phyloP scores from a whole-genome alignment of 2,888 invertebrate genomes.

The Pseudolycoriella hygida region DNA sequence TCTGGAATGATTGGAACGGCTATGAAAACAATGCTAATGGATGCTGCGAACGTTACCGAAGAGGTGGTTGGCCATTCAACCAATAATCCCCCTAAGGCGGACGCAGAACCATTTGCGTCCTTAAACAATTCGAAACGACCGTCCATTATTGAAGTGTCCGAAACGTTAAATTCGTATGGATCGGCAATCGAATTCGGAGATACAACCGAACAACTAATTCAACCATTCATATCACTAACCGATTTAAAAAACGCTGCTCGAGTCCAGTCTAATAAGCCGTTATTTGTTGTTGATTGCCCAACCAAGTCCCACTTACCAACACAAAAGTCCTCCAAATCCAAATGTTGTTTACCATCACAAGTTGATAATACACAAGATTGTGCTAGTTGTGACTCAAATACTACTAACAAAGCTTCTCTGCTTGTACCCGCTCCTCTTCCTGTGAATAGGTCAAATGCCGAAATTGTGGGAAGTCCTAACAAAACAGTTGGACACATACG shows the following conservation, averaged over 20 bases:
- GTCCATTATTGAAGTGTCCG: not conserved
- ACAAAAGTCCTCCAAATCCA: not conserved
- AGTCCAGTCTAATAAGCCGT: not conserved
- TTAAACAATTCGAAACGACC: not conserved
- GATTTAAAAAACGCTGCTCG: not conserved
- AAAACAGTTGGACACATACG: conserved; percentile 28
- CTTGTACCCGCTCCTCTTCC: conserved; percentile 27
- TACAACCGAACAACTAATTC: not conserved
- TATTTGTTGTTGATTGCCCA: not conserved
- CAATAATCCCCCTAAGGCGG: not conserved
- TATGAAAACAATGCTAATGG: conserved; percentile 37
- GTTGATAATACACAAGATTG: not conserved
- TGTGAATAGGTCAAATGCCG: conserved; percentile 10
- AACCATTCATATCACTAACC: not conserved
- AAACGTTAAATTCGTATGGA: not conserved
- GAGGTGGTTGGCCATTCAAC: conserved; percentile 8
- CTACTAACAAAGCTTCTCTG: conserved; percentile 26
- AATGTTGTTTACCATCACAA: not conserved
- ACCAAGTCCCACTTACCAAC: not conserved
- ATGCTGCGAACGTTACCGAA: conserved; percentile 30
- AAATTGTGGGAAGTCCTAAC: conserved; percentile 14
- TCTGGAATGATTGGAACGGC: conserved; percentile 34
- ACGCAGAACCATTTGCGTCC: not conserved
- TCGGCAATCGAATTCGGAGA: not conserved
- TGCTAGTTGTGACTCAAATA: conserved; percentile 1